These are phyloP conservation scores for Suricata suricatta DNA, from an alignment of 2,113 vertebrate species.

Conservation along the genomic window DNA sequence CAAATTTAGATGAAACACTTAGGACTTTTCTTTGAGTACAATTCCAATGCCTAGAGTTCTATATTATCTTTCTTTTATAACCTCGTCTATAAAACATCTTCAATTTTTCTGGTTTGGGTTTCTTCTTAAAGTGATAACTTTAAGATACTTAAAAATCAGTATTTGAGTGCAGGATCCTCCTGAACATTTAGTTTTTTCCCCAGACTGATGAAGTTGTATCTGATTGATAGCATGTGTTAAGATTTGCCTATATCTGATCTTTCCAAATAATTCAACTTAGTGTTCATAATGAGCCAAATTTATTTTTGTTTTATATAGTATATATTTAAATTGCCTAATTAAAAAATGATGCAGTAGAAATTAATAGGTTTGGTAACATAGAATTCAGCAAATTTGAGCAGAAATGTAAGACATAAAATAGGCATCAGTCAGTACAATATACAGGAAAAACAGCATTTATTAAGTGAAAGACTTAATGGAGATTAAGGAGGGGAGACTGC, in stretches of 20 bases:
- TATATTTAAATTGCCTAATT: neutral
- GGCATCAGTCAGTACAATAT: neutral
- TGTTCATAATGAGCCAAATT: neutral
- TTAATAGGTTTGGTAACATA: neutral
- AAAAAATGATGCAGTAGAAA: neutral
- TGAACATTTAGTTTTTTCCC: neutral
- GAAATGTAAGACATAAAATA: neutral
- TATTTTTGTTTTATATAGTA: neutral
- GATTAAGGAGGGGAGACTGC: neutral
- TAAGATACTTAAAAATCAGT: neutral
- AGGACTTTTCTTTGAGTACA: neutral
- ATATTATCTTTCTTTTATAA: neutral
- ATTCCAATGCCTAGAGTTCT: neutral
- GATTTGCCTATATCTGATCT: neutral
- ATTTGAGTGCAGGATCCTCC: neutral
- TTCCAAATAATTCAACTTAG: neutral
- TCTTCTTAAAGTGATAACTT: constrained; percentile 35
- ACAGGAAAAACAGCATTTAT: neutral
- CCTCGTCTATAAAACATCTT: neutral
- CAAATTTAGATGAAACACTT: constrained; percentile 13
- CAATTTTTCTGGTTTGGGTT: neutral
- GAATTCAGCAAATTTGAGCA: neutral
- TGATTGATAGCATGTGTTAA: neutral
- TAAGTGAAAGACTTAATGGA: neutral
- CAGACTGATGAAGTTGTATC: neutral